phyloP scores from a whole-genome alignment of 2,888 invertebrate genomes.

The Agrypnus murinus region DNA sequence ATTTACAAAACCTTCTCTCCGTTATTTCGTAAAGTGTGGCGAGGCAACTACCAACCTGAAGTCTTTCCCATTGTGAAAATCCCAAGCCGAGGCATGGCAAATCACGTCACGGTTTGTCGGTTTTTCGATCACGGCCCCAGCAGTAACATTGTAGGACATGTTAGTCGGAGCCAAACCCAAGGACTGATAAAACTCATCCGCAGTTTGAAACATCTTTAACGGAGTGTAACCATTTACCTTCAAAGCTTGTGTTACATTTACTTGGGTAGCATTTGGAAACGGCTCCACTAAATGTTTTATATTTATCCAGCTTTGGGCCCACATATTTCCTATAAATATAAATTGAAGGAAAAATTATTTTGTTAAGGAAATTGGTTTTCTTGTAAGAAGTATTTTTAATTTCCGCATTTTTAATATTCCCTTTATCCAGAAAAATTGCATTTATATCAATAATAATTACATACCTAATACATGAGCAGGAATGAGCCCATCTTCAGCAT shows the following conservation, averaged over 20 bases:
- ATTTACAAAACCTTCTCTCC: too few species aligned
- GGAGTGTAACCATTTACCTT: conserved; percentile 69
- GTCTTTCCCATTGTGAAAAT: conserved; percentile 79
- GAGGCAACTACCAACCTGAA: conserved; percentile 65
- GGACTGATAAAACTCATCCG: conserved; percentile 67
- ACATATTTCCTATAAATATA: conserved; percentile 74
- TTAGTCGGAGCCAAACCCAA: conserved; percentile 76
- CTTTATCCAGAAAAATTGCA: background rate
- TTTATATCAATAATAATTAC: background rate
- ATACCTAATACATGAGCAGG: conserved; percentile 82
- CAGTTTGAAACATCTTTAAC: conserved; percentile 74
- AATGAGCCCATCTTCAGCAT: conserved; percentile 72
- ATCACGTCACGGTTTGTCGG: conserved; percentile 75
- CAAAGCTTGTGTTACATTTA: conserved; percentile 74
- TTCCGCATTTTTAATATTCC: background rate
- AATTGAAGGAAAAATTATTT: background rate
- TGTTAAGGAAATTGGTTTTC: conserved; percentile 10
- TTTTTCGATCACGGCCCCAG: conserved; percentile 74
- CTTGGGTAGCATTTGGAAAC: conserved; percentile 67
- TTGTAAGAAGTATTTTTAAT: conserved; percentile 22
- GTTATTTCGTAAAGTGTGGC: too few species aligned
- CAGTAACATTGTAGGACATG: conserved; percentile 74
- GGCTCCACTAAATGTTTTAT: conserved; percentile 71
- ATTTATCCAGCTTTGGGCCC: conserved; percentile 78
- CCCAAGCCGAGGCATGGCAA: conserved; percentile 82